Percentiles rank a stretch among this genome's conserved stretches.
These are phyloP conservation scores for Hyles euphorbiae DNA, from an alignment of 1,140 invertebrate species.

Conservation along the genomic window DNA sequence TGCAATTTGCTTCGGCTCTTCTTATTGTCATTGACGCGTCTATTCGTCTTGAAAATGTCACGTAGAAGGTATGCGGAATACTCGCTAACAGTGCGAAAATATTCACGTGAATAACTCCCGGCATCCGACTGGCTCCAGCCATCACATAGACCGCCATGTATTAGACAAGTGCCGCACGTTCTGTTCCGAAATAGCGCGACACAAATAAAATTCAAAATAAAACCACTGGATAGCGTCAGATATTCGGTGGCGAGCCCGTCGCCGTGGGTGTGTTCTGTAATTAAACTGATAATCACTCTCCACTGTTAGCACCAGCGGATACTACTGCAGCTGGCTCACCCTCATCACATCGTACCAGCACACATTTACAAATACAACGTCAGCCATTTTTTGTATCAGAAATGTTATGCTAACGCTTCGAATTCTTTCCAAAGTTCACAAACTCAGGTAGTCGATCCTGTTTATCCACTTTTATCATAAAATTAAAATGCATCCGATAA, in stretches of 20 bases:
- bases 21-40: no score
- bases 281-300: conserved; percentile 47
- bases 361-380: neutral
- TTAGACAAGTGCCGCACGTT: conserved; percentile 63
- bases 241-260: conserved; percentile 43
- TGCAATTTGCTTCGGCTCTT: no score
- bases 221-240: conserved; percentile 64
- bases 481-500: no score
- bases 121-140: conserved; percentile 41
- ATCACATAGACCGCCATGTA: conserved; percentile 48
- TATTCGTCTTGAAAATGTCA: no score
- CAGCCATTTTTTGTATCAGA: no score
- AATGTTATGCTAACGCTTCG: no score
- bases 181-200: conserved; percentile 70
- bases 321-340: conserved; percentile 16
- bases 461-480: no score
- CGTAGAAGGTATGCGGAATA: neutral
- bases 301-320: conserved; percentile 12
- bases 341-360: neutral
- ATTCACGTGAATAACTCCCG: conserved; percentile 30
- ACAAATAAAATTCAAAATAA: conserved; percentile 74
- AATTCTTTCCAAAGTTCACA: no score
- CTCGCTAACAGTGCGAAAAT: conserved; percentile 10
- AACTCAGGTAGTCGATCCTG: no score
- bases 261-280: conserved; percentile 50